A percentile compares a stretch with the other conserved stretches of the same genome.
Conservation (phyloP, 1,140 invertebrate genomes). For the Mercenaria mercenaria region DNA sequence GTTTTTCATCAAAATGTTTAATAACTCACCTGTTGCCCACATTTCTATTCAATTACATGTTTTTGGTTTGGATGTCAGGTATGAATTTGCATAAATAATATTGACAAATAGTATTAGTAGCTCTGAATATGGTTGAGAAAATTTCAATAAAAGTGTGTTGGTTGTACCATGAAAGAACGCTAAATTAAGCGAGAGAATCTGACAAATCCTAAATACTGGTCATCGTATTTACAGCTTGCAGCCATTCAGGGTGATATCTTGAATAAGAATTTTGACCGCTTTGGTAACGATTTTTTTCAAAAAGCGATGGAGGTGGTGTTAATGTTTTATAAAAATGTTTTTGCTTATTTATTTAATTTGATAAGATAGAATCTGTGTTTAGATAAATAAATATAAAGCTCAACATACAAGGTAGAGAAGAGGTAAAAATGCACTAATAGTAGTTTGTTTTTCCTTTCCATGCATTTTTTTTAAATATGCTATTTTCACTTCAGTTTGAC, state of each 20-base stretch:
- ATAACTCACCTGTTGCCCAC: slow-evolving; percentile 20
- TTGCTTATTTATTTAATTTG: too few relatives aligned
- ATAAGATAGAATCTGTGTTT: too few relatives aligned
- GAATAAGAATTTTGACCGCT: not conserved
- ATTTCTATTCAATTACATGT: slow-evolving; percentile 37
- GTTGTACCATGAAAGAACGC: not conserved
- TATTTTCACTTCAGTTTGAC: too few relatives aligned
- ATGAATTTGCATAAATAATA: slow-evolving; percentile 37
- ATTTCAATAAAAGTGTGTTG: slow-evolving; percentile 14
- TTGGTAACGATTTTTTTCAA: too few relatives aligned
- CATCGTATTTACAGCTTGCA: slow-evolving; percentile 12
- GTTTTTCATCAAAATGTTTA: not conserved
- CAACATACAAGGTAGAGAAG: too few relatives aligned
- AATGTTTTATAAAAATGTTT: too few relatives aligned
- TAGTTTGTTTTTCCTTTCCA: too few relatives aligned
- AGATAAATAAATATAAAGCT: too few relatives aligned
- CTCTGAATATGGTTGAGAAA: not conserved
- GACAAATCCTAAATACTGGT: slow-evolving; percentile 31
- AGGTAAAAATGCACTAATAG: too few relatives aligned
- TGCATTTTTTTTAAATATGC: too few relatives aligned
- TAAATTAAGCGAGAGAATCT: slow-evolving; percentile 27
- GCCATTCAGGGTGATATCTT: not conserved
- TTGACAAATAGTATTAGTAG: slow-evolving; percentile 18
- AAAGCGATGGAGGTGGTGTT: too few relatives aligned
- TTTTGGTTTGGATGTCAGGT: not conserved